Conservation (phyloP, 2,113 vertebrate species). For the Globicephala melas region DNA sequence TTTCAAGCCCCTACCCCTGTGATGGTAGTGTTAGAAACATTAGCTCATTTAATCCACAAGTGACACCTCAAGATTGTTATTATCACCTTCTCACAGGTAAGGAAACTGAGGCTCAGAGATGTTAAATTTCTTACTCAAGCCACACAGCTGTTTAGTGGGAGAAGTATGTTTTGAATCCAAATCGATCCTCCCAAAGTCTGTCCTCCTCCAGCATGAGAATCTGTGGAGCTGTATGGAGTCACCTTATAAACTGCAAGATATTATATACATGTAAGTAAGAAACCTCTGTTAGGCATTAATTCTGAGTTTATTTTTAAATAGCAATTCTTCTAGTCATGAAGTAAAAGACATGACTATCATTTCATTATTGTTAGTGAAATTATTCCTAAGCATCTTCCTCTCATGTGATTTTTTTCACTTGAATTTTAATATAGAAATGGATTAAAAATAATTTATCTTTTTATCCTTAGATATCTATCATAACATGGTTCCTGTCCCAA, state of each 20-base stretch:
- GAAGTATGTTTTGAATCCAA: not conserved
- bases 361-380: not conserved
- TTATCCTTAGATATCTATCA: not conserved
- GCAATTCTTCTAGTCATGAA: not conserved
- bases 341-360: not conserved
- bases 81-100: not conserved
- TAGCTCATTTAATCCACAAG: not conserved
- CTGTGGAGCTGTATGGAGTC: not conserved
- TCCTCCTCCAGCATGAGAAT: not conserved
- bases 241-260: not conserved
- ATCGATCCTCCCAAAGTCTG: not conserved
- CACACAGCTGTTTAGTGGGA: not conserved
- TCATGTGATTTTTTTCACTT: not conserved
- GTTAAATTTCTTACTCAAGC: not conserved
- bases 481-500: not conserved
- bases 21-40: not conserved
- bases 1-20: not conserved
- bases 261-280: not conserved
- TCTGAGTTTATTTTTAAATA: slow-evolving; percentile 5
- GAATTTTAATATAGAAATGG: not conserved
- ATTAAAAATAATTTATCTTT: not conserved
- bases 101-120: not conserved
- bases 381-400: not conserved
- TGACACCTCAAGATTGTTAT: not conserved
- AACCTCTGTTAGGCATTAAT: not conserved